Evolutionary conservation across 2,797 vertebrate genomes (phyloP).

Genomic region (Mionectes olivaceus): DNA sequence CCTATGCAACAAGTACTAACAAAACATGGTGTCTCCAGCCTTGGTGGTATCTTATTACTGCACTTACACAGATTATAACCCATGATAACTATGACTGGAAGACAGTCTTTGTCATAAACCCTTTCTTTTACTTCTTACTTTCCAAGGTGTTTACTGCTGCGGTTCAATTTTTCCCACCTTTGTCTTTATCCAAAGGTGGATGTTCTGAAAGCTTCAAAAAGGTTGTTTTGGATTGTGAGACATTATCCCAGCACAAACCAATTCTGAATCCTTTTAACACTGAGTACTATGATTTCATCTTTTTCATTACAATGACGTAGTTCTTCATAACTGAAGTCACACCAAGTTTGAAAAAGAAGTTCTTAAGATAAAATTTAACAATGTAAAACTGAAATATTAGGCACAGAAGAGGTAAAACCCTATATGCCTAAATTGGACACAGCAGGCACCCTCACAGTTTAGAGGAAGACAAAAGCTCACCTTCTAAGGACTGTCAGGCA

Average conservation of each 20-base stretch:
- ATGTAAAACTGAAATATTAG: neutral
- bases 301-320: neutral
- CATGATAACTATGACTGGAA: slow-evolving; percentile 5
- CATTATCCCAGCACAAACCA: neutral
- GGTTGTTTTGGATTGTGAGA: neutral
- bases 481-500: neutral
- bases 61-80: slow-evolving; percentile 21
- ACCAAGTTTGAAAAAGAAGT: neutral
- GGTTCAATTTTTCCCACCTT: neutral
- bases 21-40: neutral
- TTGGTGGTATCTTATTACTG: neutral
- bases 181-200: neutral
- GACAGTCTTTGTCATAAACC: neutral
- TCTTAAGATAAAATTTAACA: neutral
- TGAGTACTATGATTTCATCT: neutral
- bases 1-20: slow-evolving; percentile 54
- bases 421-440: neutral
- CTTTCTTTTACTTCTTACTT: neutral
- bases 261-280: neutral
- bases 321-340: neutral
- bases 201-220: neutral
- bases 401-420: neutral
- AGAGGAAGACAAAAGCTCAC: neutral
- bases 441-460: neutral
- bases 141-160: neutral